Percentiles rank a stretch among this genome's conserved stretches.
These are phyloP conservation scores for Caranx melampygus DNA, from an alignment of 2,113 vertebrate genomes.

Conservation along the genomic window DNA sequence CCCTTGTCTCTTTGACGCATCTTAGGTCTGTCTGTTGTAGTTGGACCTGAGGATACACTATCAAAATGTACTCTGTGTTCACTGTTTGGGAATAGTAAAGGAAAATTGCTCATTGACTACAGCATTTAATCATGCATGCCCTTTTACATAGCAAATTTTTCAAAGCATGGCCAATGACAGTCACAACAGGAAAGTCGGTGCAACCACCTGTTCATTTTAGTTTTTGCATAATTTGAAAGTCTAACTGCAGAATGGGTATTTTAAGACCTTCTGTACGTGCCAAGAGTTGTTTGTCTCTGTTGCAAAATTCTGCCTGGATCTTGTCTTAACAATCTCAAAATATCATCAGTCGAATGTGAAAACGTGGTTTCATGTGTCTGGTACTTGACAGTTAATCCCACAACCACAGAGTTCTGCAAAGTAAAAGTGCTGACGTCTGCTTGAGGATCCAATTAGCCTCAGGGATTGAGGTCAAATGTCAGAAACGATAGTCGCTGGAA, in stretches of 20 bases:
- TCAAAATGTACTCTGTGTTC: neutral
- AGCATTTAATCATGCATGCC: too few relatives aligned
- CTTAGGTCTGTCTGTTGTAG: neutral
- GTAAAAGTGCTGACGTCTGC: constrained; percentile 39
- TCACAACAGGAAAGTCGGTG: neutral
- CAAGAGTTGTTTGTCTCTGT: too few relatives aligned
- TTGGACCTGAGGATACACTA: neutral
- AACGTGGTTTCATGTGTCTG: neutral
- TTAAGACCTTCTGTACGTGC: neutral
- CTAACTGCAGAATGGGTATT: neutral
- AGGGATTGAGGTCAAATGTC: constrained; percentile 61
- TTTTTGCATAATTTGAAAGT: neutral
- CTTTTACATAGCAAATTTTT: neutral
- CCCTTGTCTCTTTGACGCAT: neutral
- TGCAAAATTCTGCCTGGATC: neutral
- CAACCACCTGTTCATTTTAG: neutral
- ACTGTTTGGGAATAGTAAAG: neutral
- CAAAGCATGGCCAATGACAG: neutral
- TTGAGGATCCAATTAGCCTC: constrained; percentile 53
- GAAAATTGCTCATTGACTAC: neutral
- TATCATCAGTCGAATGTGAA: constrained; percentile 5
- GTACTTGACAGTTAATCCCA: constrained; percentile 20
- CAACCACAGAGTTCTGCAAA: constrained; percentile 8
- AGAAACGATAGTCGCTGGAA: constrained; percentile 20
- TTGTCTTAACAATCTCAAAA: neutral